Conservation (phyloP, 2,113 vertebrate species). For the Cranoglanis bouderius region DNA sequence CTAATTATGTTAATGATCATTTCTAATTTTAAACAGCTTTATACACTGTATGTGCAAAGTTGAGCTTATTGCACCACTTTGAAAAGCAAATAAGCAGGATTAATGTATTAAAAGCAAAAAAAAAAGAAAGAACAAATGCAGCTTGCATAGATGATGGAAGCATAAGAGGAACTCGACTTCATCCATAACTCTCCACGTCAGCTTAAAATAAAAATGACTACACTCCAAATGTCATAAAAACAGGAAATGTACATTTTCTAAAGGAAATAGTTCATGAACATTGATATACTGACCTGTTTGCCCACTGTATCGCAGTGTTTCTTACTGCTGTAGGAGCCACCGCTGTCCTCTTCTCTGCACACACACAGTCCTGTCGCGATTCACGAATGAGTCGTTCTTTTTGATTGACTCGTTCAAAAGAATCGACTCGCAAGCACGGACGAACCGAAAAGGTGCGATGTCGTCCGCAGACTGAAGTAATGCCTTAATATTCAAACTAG, state of each 20-base stretch:
- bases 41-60: neutral
- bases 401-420: neutral
- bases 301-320: neutral
- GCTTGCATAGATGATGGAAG: neutral
- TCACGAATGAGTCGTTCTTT: neutral
- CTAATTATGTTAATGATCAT: too few species aligned
- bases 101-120: neutral
- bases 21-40: neutral
- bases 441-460: neutral
- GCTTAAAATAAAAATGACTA: neutral
- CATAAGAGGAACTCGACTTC: neutral
- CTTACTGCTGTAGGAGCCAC: neutral
- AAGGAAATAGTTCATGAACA: neutral
- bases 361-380: neutral
- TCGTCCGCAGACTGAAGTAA: neutral
- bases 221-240: too few species aligned
- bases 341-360: neutral
- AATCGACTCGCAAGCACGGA: neutral
- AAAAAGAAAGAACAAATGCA: fast-evolving
- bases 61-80: neutral
- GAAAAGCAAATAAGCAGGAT: neutral
- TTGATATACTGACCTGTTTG: neutral
- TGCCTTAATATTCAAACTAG: neutral
- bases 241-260: neutral
- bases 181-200: neutral